A percentile compares a stretch with the other conserved stretches of the same genome.
These are phyloP conservation scores for Cactoblastis cactorum DNA, from an alignment of 2,888 invertebrate genomes.

Conservation along the genomic window DNA sequence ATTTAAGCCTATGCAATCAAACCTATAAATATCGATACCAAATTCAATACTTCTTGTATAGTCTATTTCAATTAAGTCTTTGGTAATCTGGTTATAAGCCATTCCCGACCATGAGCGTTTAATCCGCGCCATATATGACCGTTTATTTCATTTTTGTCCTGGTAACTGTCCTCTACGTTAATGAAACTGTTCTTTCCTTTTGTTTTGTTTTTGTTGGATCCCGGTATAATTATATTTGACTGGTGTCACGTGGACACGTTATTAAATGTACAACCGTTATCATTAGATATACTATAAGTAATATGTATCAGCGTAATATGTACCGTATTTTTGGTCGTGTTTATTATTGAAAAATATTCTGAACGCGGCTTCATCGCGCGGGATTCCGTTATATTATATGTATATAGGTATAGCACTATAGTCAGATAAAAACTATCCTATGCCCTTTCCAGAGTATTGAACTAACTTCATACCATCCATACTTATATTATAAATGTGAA, in stretches of 20 bases:
- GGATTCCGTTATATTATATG: too few species aligned
- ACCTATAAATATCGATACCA: too few species aligned
- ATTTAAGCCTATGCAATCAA: too few species aligned
- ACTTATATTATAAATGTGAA: too few species aligned
- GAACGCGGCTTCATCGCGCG: too few species aligned
- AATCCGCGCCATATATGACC: conserved; percentile 40
- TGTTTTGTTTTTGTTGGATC: conserved; percentile 30
- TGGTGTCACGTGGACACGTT: conserved; percentile 3
- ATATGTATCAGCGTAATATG: neutral
- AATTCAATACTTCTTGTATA: neutral
- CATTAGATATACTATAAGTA: neutral
- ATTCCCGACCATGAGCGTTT: conserved; percentile 30
- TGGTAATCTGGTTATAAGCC: conserved; percentile 22
- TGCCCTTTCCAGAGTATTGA: too few species aligned
- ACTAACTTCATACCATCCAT: too few species aligned
- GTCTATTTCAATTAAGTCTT: neutral
- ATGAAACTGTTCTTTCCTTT: conserved; percentile 49
- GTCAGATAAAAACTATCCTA: too few species aligned
- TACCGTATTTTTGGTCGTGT: neutral
- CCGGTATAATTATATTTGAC: conserved; percentile 12
- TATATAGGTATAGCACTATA: too few species aligned
- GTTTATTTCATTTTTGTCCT: conserved; percentile 57
- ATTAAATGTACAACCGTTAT: conserved; percentile 6
- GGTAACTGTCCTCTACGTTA: conserved; percentile 39
- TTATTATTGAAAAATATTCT: too few species aligned